Evolutionary conservation across 2,888 invertebrate species (phyloP), one percentile per base, ranked within the genome.

Genomic region (Tipula unca): DNA sequence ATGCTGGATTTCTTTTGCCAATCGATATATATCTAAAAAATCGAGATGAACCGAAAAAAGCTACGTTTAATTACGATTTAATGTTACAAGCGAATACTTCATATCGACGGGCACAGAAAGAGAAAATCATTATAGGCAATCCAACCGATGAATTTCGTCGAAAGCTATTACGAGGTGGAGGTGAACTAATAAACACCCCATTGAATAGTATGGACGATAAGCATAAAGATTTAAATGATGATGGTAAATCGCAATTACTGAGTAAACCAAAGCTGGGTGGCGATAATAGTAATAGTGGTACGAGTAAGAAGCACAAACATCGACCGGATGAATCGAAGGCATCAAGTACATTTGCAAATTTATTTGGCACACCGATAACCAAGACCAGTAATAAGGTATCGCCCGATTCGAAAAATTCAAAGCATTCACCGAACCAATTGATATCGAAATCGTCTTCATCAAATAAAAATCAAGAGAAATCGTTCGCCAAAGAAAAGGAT

Each of bases 21-120:
- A 97, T 99, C 88, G 97, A 98, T 89, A 95, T 99, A 87, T 95
- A 96, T 90, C 92, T 97, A 87, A 96, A 94, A 88, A 98, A 96
- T 90, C 96, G 95, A 90, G 96, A 97, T 90, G 97, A 97, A 89
- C 97, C 97, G 10, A 96, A 96, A 90, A 96, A 95, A 89, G 94
- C 97, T 88, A 92, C 93, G 88, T 95, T 95, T 90, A 92, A 93
- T 85, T 99, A 99, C 92, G 98, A 98, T 91, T 93, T 99, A 87
- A 94, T 94, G 88, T 92, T 99, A 86, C 96, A 96, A 90, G 93
- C 93, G 14, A 93, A 93, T 88, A 96, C 96, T 1, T 94, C 95
- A 84, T 93, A 95, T 3, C 93, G 92, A 89, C 94, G 94, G 88
- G 93, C 93, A 86, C 93, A 96, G 86, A 94, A 94, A 88, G 97